Evolutionary conservation across 2,888 invertebrate genomes (phyloP).

Genomic region (Calameuta filiformis): DNA sequence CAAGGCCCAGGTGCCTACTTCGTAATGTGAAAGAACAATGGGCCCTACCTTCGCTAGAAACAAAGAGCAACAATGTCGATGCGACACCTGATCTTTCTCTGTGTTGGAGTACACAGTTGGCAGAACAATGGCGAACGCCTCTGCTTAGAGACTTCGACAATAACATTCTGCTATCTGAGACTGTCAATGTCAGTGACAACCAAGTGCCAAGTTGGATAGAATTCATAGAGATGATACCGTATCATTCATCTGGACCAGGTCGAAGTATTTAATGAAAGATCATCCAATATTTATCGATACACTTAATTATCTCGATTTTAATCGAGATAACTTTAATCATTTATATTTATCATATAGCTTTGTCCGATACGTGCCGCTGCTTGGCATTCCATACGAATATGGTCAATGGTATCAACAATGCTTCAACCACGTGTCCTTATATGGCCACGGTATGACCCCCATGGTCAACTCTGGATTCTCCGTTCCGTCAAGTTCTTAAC

Average conservation of each 20-base stretch:
- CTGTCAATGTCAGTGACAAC: background rate
- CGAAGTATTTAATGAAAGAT: background rate
- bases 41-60: conserved; percentile 22
- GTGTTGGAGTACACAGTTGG: background rate
- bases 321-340: too few species aligned
- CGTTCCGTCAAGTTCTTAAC: background rate
- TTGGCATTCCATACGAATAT: background rate
- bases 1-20: background rate
- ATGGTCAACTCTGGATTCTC: background rate
- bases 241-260: background rate
- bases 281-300: background rate
- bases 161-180: background rate
- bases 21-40: conserved; percentile 21
- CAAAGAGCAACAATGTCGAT: conserved; percentile 11
- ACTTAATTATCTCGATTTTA: background rate
- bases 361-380: background rate
- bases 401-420: background rate
- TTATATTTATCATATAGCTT: too few species aligned
- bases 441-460: background rate
- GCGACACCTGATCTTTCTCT: background rate
- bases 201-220: background rate
- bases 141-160: background rate
- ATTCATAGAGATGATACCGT: background rate
- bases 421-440: background rate
- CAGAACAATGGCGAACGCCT: background rate